Evolutionary conservation across 2,113 vertebrate genomes (phyloP).

Genomic region (Eudyptes chrysolophus): DNA sequence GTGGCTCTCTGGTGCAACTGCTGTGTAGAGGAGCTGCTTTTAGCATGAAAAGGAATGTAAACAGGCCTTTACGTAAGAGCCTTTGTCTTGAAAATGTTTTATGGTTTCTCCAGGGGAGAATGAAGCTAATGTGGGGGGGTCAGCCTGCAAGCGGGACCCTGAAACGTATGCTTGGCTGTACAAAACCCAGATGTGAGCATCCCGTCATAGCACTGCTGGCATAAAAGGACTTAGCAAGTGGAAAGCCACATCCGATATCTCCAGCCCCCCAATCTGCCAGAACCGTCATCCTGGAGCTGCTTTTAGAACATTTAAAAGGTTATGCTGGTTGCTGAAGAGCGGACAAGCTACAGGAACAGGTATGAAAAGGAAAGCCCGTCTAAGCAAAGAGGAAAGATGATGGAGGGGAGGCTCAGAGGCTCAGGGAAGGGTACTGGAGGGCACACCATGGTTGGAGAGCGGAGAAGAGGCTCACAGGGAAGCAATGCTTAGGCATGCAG

Average conservation of each 20-base stretch:
- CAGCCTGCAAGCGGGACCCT: neutral
- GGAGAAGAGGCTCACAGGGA: neutral
- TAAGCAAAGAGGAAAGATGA: neutral
- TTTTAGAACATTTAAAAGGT: neutral
- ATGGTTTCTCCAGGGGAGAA: neutral
- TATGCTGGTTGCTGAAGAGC: neutral
- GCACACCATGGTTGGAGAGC: accelerated
- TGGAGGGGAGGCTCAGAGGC: neutral
- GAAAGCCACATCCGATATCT: neutral
- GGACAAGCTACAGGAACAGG: neutral
- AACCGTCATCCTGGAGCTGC: accelerated
- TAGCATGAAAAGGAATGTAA: neutral
- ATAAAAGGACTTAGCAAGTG: neutral
- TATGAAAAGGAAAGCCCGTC: neutral
- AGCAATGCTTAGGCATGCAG: neutral
- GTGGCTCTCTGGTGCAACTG: neutral
- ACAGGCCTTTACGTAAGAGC: no score
- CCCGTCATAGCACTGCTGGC: accelerated
- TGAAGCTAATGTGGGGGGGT: neutral
- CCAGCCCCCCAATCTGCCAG: neutral
- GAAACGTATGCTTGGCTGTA: neutral
- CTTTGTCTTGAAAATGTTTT: neutral
- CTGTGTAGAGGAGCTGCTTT: neutral
- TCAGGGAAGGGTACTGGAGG: neutral
- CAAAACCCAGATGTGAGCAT: neutral